Conservation (phyloP, 2,797 vertebrate genomes). For the Hybognathus amarus region DNA sequence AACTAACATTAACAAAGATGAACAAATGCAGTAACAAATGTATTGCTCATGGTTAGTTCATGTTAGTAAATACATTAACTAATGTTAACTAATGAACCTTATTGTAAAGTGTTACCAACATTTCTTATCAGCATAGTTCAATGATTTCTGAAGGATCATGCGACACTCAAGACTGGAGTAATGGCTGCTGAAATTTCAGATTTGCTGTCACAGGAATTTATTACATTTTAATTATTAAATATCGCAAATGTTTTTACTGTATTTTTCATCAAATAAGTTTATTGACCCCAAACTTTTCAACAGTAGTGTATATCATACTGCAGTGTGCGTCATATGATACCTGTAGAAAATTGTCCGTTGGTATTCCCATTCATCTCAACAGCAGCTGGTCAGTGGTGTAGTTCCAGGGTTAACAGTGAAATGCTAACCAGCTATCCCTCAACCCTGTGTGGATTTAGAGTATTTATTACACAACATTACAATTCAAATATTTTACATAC, state of each 20-base stretch:
- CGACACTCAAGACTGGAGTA: not conserved
- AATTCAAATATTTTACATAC: slow-evolving; percentile 1
- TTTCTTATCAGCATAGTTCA: not conserved
- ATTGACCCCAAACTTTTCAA: not conserved
- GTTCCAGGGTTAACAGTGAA: not conserved
- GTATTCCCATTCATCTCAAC: not conserved
- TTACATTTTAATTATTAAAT: not conserved
- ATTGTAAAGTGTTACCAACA: too few relatives aligned
- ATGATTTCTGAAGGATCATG: not conserved
- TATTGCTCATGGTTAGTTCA: too few relatives aligned
- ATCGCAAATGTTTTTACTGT: not conserved
- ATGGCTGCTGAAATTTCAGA: not conserved
- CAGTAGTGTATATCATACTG: not conserved
- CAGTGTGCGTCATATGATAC: too few relatives aligned
- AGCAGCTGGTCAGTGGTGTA: not conserved
- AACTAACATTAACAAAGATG: too few relatives aligned
- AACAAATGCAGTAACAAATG: too few relatives aligned
- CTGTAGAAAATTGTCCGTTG: not conserved
- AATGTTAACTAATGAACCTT: too few relatives aligned
- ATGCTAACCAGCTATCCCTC: not conserved
- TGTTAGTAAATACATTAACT: too few relatives aligned
- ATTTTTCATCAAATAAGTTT: not conserved
- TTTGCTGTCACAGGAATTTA: not conserved
- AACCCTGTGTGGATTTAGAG: not conserved
- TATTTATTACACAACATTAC: slow-evolving; percentile 21